Base-by-base conservation (phyloP, 2,797 vertebrate genomes). In the Lycodopsis pacificus region DNA sequence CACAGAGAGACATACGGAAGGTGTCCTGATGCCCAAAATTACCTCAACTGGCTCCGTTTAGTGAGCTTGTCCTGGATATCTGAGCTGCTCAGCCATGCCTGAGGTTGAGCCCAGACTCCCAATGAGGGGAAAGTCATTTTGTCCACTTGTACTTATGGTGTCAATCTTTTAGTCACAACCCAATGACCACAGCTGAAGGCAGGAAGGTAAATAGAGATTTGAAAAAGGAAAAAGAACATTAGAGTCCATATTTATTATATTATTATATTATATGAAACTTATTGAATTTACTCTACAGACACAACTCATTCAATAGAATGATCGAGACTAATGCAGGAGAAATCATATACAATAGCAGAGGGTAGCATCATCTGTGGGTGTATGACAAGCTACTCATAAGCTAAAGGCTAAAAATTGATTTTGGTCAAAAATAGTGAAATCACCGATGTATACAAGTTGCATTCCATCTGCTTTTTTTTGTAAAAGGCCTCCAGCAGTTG, bases 341-440 rank as follows among this genome's bases (percentile, higher is more conserved):
- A 81, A 68, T 69, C 27, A 46, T 40, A 80, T 79, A 11, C 58
- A 80, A 53, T 58, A 56, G 2, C 48, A 56, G 19, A 42, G 56
- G 80, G 71, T 8, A 75, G 79, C 27, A 76, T 68, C 17, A 58
- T 73, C 36, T 65, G 71, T 78, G 57, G 80, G 77, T 38, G 72
- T 61, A 49, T 62, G 65, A 74, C 38, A 66, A 64, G 69, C 49
- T 46, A 40, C 69, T 72, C 71, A 65, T 59, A 74, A 63, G 62
- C 75, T 36, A 46, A 74, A 80, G 74, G 71, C 36, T 64, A 83
- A 74, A 74, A 75, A 82, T 67, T 56, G 72, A 84, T 88, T 77
- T 66, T 6, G 7, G 19, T 71, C 36, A 58, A 71, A 72, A 75
- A 49, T 44, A 22, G 48, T 48, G 61, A 73, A 73, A 72, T 64